Base-by-base conservation (phyloP, 1,140 invertebrate genomes). In the Halictus rubicundus region DNA sequence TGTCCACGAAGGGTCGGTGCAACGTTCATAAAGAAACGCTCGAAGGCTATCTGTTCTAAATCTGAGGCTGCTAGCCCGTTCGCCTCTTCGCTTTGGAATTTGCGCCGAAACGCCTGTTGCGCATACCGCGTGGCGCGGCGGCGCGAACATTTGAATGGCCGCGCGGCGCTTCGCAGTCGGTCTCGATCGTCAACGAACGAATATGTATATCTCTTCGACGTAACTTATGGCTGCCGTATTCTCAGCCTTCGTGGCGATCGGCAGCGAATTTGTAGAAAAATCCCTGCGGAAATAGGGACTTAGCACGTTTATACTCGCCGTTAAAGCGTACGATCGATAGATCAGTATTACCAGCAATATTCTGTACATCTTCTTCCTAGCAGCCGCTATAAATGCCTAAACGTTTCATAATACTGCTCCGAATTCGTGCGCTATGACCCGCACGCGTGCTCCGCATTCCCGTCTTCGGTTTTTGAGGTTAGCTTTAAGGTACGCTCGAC, bases 1-100 rank as follows among this genome's bases (percentile, higher is more conserved):
- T 69, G 54, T 59, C 57, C 39, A 68, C 75, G 57, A 83, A 78
- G 80, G 72, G 60, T 80, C 27, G 79, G 54, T 59, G 71, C 71
- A 71, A 78, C 59, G 72, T 74, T 82, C 73, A 73, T 80, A 80
- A 86, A 80, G 80, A 76, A 61, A 39, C 27, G 59, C 66, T 82
- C 61, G 75, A 82, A 85, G 76, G 83, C 57, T 85, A 78, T 82
- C 80, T 76, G 79, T 85, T 82, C 84, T 86, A 86, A 86, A 86
- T 86, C 61, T 42, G 80, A 79, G 64, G 46, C 79, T 37, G 42
- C 59, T 27, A 27, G 37, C 61, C 66, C 42, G 75, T 74, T 81
- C 25, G 83, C 83, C 46, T 69, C 59, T 54, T 66, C 68, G 61
- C 78, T 78, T 74, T 63, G 64, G 75, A 85, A 85, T 83, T 83